Evolutionary conservation across 2,888 invertebrate genomes (phyloP).

Genomic region (Drosophila mercatorum): DNA sequence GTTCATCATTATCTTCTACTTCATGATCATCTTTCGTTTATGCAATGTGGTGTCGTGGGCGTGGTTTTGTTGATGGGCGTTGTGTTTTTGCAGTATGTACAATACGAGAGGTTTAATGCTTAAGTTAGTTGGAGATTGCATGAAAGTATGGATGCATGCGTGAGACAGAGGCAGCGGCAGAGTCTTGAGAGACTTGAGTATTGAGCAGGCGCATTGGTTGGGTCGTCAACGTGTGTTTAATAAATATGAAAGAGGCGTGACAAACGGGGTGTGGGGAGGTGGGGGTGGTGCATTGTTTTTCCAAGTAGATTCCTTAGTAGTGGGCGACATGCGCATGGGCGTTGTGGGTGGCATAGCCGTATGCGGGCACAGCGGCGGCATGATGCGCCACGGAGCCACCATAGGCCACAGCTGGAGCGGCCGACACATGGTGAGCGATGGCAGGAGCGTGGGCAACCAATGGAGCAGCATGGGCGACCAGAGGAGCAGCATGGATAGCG

Average conservation of each 20-base stretch:
- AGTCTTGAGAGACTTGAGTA: conserved; percentile 64
- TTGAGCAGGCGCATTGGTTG: conserved; percentile 62
- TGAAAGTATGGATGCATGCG: background rate
- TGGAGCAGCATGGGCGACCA: conserved; percentile 61
- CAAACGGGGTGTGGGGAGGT: conserved; percentile 19
- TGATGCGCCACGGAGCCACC: conserved; percentile 79
- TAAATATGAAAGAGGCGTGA: conserved; percentile 63
- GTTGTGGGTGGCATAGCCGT: conserved; percentile 81
- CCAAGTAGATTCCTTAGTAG: conserved; percentile 68
- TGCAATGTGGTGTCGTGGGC: conserved; percentile 24
- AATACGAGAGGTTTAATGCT: conserved; percentile 36
- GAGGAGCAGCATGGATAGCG: conserved; percentile 69
- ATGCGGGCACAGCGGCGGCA: conserved; percentile 76
- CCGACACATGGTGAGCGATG: conserved; percentile 80
- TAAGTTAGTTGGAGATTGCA: too few relatives aligned
- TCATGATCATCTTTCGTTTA: conserved; percentile 24
- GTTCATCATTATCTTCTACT: conserved; percentile 23
- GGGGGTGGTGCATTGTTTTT: conserved; percentile 19
- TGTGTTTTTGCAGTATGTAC: conserved; percentile 64
- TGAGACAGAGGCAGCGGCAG: conserved; percentile 23
- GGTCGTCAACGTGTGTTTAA: conserved; percentile 62
- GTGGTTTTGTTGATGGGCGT: conserved; percentile 42
- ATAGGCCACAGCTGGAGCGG: conserved; percentile 80
- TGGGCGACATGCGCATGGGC: conserved; percentile 81
- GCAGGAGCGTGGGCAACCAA: conserved; percentile 61